Evolutionary conservation across 2,113 vertebrate genomes (phyloP).

Genomic region (Hippocampus barbouri): DNA sequence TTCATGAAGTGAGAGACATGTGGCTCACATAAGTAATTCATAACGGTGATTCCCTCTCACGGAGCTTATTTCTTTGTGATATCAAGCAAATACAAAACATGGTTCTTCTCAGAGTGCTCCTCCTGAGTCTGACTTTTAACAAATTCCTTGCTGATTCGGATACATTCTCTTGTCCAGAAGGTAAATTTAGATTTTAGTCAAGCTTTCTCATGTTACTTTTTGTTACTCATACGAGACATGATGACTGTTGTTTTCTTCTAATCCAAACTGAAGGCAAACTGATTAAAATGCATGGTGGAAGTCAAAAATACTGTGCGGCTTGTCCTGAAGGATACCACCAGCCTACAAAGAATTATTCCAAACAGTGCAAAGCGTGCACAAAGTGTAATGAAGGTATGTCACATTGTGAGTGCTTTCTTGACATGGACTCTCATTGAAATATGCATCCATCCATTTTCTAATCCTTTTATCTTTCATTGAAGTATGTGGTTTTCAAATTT

Average conservation of each 20-base stretch:
- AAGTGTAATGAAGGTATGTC: background rate
- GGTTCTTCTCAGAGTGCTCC: constrained; percentile 11
- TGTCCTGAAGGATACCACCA: constrained; percentile 25
- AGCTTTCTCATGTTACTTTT: background rate
- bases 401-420: background rate
- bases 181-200: constrained; percentile 34
- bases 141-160: background rate
- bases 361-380: constrained; percentile 10
- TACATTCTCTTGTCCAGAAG: background rate
- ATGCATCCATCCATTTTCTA: too few relatives aligned
- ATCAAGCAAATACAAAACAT: constrained; percentile 22
- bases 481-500: background rate
- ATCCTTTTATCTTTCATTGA: too few relatives aligned
- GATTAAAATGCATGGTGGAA: background rate
- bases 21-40: background rate
- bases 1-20: background rate
- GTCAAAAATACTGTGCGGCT: rapidly evolving
- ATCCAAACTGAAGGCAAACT: constrained; percentile 31
- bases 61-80: background rate
- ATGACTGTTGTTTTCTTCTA: constrained; percentile 17
- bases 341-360: rapidly evolving
- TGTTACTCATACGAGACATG: background rate
- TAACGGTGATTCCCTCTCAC: background rate
- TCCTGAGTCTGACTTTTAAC: constrained; percentile 26
- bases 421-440: background rate